phyloP scores from a whole-genome alignment of 2,888 invertebrate genomes.

The Sicus ferrugineus region DNA sequence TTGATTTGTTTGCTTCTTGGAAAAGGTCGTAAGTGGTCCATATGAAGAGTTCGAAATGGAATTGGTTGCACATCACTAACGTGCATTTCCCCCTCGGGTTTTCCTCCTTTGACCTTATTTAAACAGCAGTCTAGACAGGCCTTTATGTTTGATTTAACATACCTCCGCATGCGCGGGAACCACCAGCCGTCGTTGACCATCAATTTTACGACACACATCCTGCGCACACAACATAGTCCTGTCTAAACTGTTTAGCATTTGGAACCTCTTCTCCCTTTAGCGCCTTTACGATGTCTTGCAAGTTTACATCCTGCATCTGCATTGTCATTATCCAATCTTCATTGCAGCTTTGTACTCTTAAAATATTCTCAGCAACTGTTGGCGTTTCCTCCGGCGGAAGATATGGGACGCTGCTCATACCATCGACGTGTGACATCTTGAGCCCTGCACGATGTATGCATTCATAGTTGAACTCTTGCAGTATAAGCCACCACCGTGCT shows the following conservation, averaged over 20 bases:
- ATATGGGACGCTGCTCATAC: neutral
- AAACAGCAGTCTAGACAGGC: constrained; percentile 37
- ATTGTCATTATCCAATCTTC: constrained; percentile 22
- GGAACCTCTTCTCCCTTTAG: constrained; percentile 3
- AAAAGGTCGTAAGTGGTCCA: constrained; percentile 37
- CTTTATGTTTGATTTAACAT: constrained; percentile 32
- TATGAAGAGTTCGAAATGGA: constrained; percentile 24
- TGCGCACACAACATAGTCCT: constrained; percentile 16
- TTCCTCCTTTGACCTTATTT: constrained; percentile 33
- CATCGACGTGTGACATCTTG: neutral
- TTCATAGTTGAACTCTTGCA: constrained; percentile 3
- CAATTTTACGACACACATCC: constrained; percentile 21
- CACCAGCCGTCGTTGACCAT: constrained; percentile 28
- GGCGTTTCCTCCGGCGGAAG: neutral
- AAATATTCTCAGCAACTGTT: constrained; percentile 12
- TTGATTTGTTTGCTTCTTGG: constrained; percentile 33
- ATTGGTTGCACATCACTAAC: constrained; percentile 18
- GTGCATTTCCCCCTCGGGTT: constrained; percentile 25
- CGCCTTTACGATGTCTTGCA: neutral
- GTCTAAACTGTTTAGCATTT: constrained; percentile 10
- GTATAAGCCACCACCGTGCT: neutral
- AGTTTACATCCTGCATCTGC: constrained; percentile 25
- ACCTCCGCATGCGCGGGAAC: constrained; percentile 36
- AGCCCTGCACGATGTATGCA: neutral
- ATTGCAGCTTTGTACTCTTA: constrained; percentile 11